Base-by-base conservation (phyloP, 53 echinoderm and acorn worm genomes). In the Echinometra lucunter region DNA sequence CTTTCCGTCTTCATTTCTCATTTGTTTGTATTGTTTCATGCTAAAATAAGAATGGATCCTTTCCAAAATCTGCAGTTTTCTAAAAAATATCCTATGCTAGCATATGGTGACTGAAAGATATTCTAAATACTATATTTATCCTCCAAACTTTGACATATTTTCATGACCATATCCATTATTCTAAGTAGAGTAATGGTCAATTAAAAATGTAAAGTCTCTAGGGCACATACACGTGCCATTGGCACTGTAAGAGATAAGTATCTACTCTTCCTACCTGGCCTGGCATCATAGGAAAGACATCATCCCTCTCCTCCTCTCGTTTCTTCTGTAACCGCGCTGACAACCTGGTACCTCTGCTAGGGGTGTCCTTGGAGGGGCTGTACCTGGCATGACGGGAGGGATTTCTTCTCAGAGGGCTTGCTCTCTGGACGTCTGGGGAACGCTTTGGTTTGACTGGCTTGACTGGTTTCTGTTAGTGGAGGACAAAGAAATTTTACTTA, bases 301-400 rank as follows among this genome's bases (percentile, higher is more conserved):
- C 95, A 37, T 91, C 92, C 38, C 93, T 91, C 35, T 91, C 58
- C n/a, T 91, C 96, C 16, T 94, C 95, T 45, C 37, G 30, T 30
- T 60, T 90, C 53, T 91, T 92, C 44, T 57, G 92, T 93, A 95
- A 72, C 27, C 96, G 89, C 57, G 92, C 89, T 56, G 95, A 92
- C 37, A 92, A 66, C 69, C 94, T 92, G 58, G 95, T 95, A 53
- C 91, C 35, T 88, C 69, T 83, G 57, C 82, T 80, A 1, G 96
- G 87, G 49, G 94, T 58, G 23, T 80, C 66, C 96, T 94, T 93
- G 0, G 95, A 92, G 35, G 96, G 90, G 44, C 95, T 96, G 63
- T 66, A 92, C 19, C 97, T 95, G 30, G 97, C 97, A 81, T 72
- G 87, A 35, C 97, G 96, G 9, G 92, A 82, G 4, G 96, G 97